Evolutionary conservation across 2,797 vertebrate species (phyloP), one percentile per base, ranked within the genome.

Genomic region (Hydrophis major): DNA sequence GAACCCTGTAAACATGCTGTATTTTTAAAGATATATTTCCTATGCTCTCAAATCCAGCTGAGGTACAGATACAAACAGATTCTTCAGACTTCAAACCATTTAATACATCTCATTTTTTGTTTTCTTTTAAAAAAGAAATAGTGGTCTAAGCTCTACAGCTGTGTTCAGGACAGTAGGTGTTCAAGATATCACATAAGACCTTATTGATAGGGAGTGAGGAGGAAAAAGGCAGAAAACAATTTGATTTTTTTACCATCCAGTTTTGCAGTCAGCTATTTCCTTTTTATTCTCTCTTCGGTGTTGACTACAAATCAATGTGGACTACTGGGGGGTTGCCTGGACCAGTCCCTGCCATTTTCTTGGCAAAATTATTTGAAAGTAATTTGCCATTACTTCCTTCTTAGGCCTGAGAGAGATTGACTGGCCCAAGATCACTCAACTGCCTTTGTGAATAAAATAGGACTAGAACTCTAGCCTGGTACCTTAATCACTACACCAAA

Each of bases 211-310:
- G 60, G 10, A 16, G 20, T 28, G 25, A 18, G 27, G 90, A 78
- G 91, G 90, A 57, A 93, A 28, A 11, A 22, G 25, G 42, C 13
- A 89, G 27, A 93, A 95, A 96, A 94, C 18, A 0, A 74, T 89
- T 63, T 91, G 78, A 61, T 83, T 96, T 96, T 96, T 92, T 96
- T 92, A 95, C 94, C 92, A 95, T 89, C 91, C 94, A 92, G 78
- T 94, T 96, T 94, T 92, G 88, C 94, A 87, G 89, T 92, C 32
- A 91, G 94, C 95, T 97, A 93, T 93, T 95, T 93, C 94, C 5
- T 89, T 92, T 13, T 37, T 37, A 59, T 11, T 22, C 74, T 69
- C 50, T 32, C 6, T 63, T 42, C 18, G 22, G 37, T 42, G 37
- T 42, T 78, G 74, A 78, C 74, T 22, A 78, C 32, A 74, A 74